Evolutionary conservation across 2,888 invertebrate species (phyloP), one percentile per base, ranked within the genome.

Genomic region (Phyllotreta striolata): DNA sequence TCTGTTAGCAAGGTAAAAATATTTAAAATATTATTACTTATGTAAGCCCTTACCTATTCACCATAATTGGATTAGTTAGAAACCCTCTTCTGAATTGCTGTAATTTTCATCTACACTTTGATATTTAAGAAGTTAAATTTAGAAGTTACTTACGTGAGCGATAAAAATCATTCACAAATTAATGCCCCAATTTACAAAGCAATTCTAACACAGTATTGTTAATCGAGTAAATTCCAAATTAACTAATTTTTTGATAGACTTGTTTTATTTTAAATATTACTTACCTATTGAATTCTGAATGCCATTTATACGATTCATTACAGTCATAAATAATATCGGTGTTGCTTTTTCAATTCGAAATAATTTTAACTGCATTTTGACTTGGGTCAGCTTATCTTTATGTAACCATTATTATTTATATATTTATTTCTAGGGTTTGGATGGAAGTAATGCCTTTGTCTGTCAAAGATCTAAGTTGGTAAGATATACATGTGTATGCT

Each of bases 1-100:
- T 89, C 90, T 66, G 81, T 81, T 57, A 83, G 80, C 46, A 87
- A 87, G 85, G 87, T 85, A 77, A 72, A 75, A 76, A 38, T 66
- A 57, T 57, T 63, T 57, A 37, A 59, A 44, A 39, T 43, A 35
- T 44, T 59, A 58, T 12, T 51, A 55, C 41, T 66, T 46, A 9
- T 12, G 35, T 35, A 57, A 55, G 54, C 55, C 41, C 38, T 44
- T 55, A 24, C 52, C 35, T 60, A 38, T 55, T n/a, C n/a, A 14
- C 10, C 9, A 46, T 39, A 12, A 38, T 39, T 57, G 44, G 5
- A 56, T 52, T 14, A 52, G 39, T 35, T 43, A 34, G 10, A 40
- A 51, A 40, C 49, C 40, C 24, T 14, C 34, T 40, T 40, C 57
- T 47, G 8, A 51, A 6, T 37, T 12, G 8, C 40, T 55, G 12